Evolutionary conservation across 2,113 vertebrate species (phyloP).

Genomic region (Pholis gunnellus): DNA sequence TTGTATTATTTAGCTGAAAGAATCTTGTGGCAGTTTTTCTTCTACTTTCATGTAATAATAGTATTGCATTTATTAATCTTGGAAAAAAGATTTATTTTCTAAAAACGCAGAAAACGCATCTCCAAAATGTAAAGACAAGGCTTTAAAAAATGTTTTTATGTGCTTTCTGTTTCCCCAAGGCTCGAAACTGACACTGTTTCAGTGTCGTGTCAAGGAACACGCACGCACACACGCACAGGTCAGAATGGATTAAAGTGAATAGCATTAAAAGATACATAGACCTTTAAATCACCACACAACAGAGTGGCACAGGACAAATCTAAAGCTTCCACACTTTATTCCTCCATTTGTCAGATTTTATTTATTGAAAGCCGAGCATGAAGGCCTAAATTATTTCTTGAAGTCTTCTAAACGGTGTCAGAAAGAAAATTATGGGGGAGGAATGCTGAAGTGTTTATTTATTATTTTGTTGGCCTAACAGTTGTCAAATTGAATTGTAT

Average conservation of each 20-base stretch:
- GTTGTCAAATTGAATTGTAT: background rate
- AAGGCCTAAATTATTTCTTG: background rate
- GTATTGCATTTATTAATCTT: background rate
- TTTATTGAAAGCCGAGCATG: background rate
- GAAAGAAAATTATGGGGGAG: background rate
- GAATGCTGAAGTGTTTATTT: background rate
- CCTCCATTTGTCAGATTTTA: no score
- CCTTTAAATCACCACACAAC: no score
- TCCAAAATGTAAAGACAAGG: no score
- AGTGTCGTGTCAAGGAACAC: background rate
- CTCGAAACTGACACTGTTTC: background rate
- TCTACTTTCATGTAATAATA: background rate
- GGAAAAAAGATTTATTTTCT: background rate
- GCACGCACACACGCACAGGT: no score
- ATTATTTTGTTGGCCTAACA: background rate
- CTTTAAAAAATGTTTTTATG: no score
- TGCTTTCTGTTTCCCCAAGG: background rate
- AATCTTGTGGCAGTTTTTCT: no score
- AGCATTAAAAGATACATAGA: no score
- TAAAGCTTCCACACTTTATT: no score
- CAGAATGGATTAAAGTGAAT: no score
- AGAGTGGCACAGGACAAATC: no score
- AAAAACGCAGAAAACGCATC: background rate
- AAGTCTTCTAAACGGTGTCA: background rate
- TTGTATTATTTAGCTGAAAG: background rate